phyloP scores from a whole-genome alignment of 1,140 invertebrate genomes.

The Belonocnema kinseyi region DNA sequence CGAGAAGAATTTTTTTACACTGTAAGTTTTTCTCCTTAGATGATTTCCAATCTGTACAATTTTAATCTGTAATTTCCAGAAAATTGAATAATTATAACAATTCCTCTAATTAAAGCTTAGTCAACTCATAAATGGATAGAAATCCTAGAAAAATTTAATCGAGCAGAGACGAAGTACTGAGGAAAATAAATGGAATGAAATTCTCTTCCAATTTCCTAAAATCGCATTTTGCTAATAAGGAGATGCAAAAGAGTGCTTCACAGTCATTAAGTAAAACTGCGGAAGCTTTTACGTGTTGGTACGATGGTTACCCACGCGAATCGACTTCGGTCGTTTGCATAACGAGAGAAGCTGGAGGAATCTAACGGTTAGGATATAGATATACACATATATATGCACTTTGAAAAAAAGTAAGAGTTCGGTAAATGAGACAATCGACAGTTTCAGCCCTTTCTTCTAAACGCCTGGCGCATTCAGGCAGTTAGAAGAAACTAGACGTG shows the following conservation, averaged over 20 bases:
- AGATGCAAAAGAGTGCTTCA: constrained; percentile 18
- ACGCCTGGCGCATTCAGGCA: no score
- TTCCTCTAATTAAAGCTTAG: no score
- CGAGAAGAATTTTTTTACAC: no score
- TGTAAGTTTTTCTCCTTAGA: no score
- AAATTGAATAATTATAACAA: no score
- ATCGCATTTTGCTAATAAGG: neutral
- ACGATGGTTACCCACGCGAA: constrained; percentile 18
- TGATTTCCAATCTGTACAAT: no score
- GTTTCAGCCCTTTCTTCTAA: neutral
- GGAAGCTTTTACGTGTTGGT: constrained; percentile 24
- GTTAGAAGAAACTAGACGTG: no score
- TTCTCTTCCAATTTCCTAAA: constrained; percentile 13
- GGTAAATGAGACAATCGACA: neutral
- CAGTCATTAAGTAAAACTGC: constrained; percentile 29
- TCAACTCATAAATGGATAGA: no score
- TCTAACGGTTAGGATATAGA: neutral
- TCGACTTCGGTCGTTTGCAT: constrained; percentile 27
- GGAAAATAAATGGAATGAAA: constrained; percentile 7
- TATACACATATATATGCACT: neutral
- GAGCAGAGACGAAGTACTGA: neutral
- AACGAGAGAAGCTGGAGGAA: constrained; percentile 20
- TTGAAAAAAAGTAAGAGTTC: neutral
- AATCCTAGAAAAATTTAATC: no score
- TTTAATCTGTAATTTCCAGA: no score